Base-by-base conservation (phyloP, 2,888 invertebrate genomes). In the Frankliniella intonsa region DNA sequence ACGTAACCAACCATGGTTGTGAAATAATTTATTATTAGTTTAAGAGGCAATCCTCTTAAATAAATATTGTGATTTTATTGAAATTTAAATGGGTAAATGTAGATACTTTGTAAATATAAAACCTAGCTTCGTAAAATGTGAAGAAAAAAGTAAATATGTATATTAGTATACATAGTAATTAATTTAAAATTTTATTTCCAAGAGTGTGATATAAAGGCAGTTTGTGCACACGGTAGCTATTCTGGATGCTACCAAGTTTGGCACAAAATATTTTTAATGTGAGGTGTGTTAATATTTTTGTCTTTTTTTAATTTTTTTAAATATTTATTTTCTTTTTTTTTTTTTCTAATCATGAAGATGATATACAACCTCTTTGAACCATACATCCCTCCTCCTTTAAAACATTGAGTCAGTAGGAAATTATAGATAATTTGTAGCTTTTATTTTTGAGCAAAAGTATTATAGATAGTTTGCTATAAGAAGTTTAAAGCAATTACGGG, bases 1-100 rank as follows among this genome's bases (percentile, higher is more conserved):
- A 38, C 38, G 38, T 38, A 25, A 76, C 69, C 69, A 25, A 10
- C 12, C 69, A 76, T 76, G 69, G 69, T 76, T 76, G 69, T 76
- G 69, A 76, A 12, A 76, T 76, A 76, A 76, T 25, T 76, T 76
- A 76, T 76, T 9, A 76, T 76, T 22, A 19, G n/a, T 76, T 76
- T 76, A 76, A 76, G 69, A 76, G 69, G 22, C 69, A 76, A 12
- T 25, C 25, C 69, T 76, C 69, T 76, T 76, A 25, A 25, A 25
- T 12, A 22, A 76, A 76, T 76, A 25, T 25, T 76, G 69, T 76
- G 69, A 76, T 76, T 76, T 76, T 25, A 76, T 76, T 25, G 69
- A 76, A 76, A 76, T 76, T 76, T 12, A 76, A 76, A 19, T 76
- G 69, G 25, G 69, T 76, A 25, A 76, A 76, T 76, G 69, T 76